Evolutionary conservation across 2,797 vertebrate species (phyloP), one percentile per base, ranked within the genome.

Genomic region (Phyllotis vaccarum): DNA sequence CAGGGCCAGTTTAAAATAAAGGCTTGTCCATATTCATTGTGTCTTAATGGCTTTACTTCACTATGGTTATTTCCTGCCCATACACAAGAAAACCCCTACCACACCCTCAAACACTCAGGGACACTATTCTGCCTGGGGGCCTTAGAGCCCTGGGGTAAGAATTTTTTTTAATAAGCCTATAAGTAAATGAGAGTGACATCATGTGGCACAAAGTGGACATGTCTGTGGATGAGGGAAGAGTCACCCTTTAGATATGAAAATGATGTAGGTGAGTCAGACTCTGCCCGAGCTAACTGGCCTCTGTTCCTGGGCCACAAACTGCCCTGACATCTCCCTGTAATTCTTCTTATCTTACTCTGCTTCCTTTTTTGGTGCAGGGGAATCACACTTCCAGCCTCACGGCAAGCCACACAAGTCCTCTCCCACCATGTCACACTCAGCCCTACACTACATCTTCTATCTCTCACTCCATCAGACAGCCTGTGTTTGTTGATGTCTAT

Each of bases 21-120:
- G 27, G 0, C 40, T 43, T 89, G 56, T 86, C 43, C 31, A 14
- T 31, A 46, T 31, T 93, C 34, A 4, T 78, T 90, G 90, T 74
- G 81, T 93, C 89, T 76, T 83, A 7, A 31, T 92, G 54, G 27
- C 76, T 90, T 94, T 64, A 83, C 82, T 91, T 66, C 72, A 9
- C 74, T 49, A 29, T 17, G 52, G 91, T 87, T 70, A 29, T 79
- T 86, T 89, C 34, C 1, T 79, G 60, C 31, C 29, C 70, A 31
- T 58, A n/a, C 16, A 74, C 66, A 54, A 85, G 37, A 52, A 17
- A 78, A 60, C 5, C 12, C 12, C 82, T 62, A n/a, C 19, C 52
- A 14, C 0, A 12, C 52, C 14, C n/a, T 85, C 75, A 22, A 6
- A 7, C 43, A 34, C 52, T 76, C 78, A 52, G 54, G 72, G 54